Conservation (phyloP, 2,113 vertebrate species). For the Hyaena hyaena region DNA sequence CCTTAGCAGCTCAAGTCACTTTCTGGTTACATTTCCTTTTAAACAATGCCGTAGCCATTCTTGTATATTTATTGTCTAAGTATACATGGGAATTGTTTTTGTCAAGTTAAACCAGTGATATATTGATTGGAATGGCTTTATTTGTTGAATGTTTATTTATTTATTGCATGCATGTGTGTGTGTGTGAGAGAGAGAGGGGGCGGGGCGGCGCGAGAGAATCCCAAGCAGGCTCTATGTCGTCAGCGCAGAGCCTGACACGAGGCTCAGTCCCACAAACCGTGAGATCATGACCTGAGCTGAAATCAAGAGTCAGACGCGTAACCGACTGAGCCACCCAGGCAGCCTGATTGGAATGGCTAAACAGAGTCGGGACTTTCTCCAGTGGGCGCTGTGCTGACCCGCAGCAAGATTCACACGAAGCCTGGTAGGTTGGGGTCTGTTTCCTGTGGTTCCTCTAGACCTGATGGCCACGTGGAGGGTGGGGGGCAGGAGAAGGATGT, state of each 20-base stretch:
- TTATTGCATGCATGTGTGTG: too few relatives aligned
- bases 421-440: background rate
- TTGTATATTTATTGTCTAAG: constrained; percentile 31
- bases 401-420: too few relatives aligned
- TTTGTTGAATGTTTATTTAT: too few relatives aligned
- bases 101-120: background rate
- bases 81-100: background rate
- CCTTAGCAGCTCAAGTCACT: background rate
- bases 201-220: too few relatives aligned
- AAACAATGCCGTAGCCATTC: background rate
- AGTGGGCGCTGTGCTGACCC: background rate
- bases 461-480: background rate
- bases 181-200: too few relatives aligned
- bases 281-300: too few relatives aligned
- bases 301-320: too few relatives aligned
- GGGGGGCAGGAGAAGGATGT: background rate
- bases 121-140: background rate
- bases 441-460: background rate
- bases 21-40: constrained; percentile 43
- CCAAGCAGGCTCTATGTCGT: too few relatives aligned
- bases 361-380: background rate
- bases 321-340: too few relatives aligned
- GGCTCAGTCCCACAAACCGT: too few relatives aligned
- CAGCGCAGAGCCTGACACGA: too few relatives aligned
- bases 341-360: background rate